Evolutionary conservation across 2,113 vertebrate species (phyloP), one percentile per base, ranked within the genome.

Genomic region (Edolisoma coerulescens): DNA sequence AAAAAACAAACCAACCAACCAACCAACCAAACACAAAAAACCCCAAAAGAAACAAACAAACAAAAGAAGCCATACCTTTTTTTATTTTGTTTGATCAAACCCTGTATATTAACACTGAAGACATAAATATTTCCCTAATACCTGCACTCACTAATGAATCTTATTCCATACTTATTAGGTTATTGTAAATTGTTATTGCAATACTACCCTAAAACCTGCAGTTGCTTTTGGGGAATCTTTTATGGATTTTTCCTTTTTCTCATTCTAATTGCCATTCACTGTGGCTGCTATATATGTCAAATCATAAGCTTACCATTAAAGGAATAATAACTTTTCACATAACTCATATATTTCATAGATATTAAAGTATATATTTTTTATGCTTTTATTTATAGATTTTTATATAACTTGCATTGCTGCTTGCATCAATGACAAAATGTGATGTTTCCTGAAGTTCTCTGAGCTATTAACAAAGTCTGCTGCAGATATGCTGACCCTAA

Each of bases 111-210:
- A 96, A 54, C 9, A 78, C 30, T 30, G 54, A 89, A 64, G 60
- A 84, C 57, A 81, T 57, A 71, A 94, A 56, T 92, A 89, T 93
- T 93, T 94, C 90, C 94, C 79, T 93, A 93, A 94, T 83, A 91
- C 30, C 53, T 54, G 59, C 45, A 93, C 50, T 93, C 82, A 93
- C 69, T 95, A 86, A 79, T 35, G 0, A 80, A 80, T 84, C 30
- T 90, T 97, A 87, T 91, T 59, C 45, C 13, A 2, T 89, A 92
- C 18, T 49, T 84, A 15, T 7, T 33, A 70, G 9, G 37, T 45
- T 89, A 54, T 28, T 83, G 16, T 35, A 44, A 90, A 52, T 9
- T 28, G 5, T 23, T 71, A 41, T 27, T 89, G 52, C 18, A 73
- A 33, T 42, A 60, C 12, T 30, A 41, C 8, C 35, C 44, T 16